Evolutionary conservation across 2,113 vertebrate genomes (phyloP).

Genomic region (Sterna hirundo): DNA sequence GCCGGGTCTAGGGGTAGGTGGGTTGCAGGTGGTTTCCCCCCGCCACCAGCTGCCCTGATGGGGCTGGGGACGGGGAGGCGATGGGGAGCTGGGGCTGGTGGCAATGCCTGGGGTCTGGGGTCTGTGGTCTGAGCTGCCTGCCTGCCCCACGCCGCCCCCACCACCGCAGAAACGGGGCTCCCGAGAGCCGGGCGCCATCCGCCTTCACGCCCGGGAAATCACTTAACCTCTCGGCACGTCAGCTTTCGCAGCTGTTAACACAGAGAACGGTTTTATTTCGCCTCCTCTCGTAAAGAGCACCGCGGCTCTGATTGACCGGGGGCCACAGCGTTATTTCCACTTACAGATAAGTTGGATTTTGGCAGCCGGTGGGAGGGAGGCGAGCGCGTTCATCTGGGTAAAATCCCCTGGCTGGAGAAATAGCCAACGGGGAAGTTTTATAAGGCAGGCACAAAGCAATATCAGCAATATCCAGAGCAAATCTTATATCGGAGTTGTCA

Average conservation of each 20-base stretch:
- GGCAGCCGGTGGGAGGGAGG: not conserved
- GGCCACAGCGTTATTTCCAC: slow-evolving; percentile 10
- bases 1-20: not conserved
- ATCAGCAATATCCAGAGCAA: slow-evolving; percentile 57
- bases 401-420: slow-evolving; percentile 44
- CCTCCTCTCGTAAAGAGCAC: not conserved
- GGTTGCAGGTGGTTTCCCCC: not conserved
- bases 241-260: slow-evolving; percentile 17
- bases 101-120: not conserved
- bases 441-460: slow-evolving; percentile 49
- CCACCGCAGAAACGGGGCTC: not conserved
- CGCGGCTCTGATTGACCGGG: not conserved
- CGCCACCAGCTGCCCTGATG: not conserved
- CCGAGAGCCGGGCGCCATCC: not conserved
- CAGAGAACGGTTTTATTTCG: not conserved
- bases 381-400: slow-evolving; percentile 31
- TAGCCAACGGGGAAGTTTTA: slow-evolving; percentile 40
- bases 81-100: not conserved
- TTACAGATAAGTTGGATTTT: slow-evolving; percentile 30
- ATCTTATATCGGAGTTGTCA: slow-evolving; percentile 24
- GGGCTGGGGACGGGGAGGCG: not conserved
- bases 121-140: not conserved
- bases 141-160: fast-evolving
- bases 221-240: not conserved
- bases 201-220: not conserved